A percentile compares a stretch with the other conserved stretches of the same genome.
phyloP scores from a whole-genome alignment of 2,113 vertebrate genomes.

The Phalacrocorax carbo region DNA sequence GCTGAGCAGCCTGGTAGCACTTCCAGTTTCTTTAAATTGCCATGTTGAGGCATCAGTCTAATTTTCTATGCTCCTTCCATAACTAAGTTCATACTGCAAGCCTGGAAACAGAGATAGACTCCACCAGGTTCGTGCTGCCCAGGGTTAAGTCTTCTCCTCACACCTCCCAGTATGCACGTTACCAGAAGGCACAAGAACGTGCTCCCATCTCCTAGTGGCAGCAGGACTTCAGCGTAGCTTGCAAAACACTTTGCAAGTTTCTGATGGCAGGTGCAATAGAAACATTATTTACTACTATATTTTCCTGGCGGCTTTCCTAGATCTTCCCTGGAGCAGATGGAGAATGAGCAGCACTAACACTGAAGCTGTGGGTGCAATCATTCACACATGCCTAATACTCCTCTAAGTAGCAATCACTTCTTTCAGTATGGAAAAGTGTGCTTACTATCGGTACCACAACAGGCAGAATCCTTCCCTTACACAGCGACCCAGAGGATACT shows the following conservation, averaged over 20 bases:
- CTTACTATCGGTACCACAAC: not conserved
- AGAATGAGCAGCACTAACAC: not conserved
- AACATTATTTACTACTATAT: conserved; percentile 36
- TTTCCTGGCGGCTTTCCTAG: conserved; percentile 42
- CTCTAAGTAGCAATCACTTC: not conserved
- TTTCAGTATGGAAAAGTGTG: not conserved
- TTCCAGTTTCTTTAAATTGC: not conserved
- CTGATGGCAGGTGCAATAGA: conserved; percentile 17
- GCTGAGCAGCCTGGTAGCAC: not conserved
- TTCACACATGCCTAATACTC: conserved; percentile 13
- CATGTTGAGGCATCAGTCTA: not conserved
- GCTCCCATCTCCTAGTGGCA: not conserved
- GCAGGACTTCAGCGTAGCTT: conserved; percentile 4
- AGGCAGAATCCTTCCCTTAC: not conserved
- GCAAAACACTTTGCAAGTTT: not conserved
- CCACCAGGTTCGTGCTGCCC: not conserved
- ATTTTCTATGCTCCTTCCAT: not conserved
- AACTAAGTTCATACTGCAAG: not conserved
- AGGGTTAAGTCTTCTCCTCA: not conserved
- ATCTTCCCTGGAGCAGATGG: conserved; percentile 38
- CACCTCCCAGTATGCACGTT: not conserved
- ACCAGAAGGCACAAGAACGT: not conserved
- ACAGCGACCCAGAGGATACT: not conserved
- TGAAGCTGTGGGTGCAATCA: conserved; percentile 15
- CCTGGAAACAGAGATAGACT: not conserved